phyloP scores from a whole-genome alignment of 2,113 vertebrate genomes.

The Brachyistius frenatus region DNA sequence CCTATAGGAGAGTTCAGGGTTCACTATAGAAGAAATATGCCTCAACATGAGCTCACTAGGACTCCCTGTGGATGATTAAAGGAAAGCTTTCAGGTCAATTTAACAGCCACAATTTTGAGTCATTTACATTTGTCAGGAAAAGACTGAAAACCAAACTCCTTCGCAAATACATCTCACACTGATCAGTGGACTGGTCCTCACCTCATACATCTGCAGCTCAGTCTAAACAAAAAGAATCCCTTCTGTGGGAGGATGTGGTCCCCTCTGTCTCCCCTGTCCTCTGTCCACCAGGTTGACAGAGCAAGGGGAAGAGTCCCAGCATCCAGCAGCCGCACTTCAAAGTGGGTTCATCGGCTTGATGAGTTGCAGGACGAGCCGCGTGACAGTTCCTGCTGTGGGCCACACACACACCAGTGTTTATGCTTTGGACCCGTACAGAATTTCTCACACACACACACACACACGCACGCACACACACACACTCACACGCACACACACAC shows the following conservation, averaged over 20 bases:
- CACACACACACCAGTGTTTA: constrained; percentile 61
- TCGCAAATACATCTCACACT: neutral
- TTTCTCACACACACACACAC: neutral
- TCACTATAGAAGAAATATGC: neutral
- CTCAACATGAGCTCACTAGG: neutral
- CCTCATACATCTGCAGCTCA: constrained; percentile 28
- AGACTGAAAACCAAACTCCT: too few relatives aligned
- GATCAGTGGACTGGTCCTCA: constrained; percentile 16
- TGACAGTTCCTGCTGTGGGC: constrained; percentile 49
- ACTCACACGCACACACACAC: constrained; percentile 4
- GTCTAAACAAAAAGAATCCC: constrained; percentile 33
- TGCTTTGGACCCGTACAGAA: constrained; percentile 31
- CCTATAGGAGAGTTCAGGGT: neutral
- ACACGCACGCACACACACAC: neutral
- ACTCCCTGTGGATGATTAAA: neutral
- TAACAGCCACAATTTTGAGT: neutral
- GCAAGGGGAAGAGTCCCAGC: constrained; percentile 14
- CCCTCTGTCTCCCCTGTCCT: neutral
- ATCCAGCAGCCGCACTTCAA: constrained; percentile 47
- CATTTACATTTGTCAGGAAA: neutral
- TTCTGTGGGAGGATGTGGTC: constrained; percentile 15
- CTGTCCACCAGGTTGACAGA: constrained; percentile 15
- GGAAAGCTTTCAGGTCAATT: neutral
- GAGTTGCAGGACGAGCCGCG: constrained; percentile 50
- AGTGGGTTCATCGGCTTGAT: constrained; percentile 49